Evolutionary conservation across 2,888 invertebrate species (phyloP).

Genomic region (Archips xylosteana): DNA sequence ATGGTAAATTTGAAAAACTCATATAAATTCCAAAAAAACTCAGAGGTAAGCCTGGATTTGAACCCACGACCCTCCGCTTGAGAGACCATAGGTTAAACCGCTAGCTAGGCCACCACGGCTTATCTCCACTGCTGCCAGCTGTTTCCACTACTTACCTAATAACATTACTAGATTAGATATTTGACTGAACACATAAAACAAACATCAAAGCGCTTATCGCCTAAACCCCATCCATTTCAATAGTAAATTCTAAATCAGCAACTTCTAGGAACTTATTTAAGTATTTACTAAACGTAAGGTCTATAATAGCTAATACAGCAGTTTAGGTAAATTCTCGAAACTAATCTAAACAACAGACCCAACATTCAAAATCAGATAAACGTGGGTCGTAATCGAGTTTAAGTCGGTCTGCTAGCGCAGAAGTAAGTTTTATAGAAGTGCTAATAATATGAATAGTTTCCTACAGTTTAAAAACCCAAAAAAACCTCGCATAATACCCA

Average conservation of each 20-base stretch:
- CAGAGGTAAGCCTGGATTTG: too few species aligned
- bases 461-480: too few species aligned
- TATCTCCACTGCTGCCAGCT: too few species aligned
- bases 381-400: conserved; percentile 32
- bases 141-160: too few species aligned
- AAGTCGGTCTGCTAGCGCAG: conserved; percentile 6
- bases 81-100: too few species aligned
- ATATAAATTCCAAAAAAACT: too few species aligned
- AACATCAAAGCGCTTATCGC: not conserved
- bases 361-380: conserved; percentile 40
- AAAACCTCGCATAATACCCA: too few species aligned
- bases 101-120: too few species aligned
- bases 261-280: not conserved
- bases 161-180: not conserved
- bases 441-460: not conserved
- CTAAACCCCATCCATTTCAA: not conserved
- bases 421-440: conserved; percentile 17
- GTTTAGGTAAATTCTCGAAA: conserved; percentile 35
- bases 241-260: not conserved
- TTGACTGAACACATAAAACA: not conserved
- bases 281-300: conserved; percentile 1
- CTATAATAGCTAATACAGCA: conserved; percentile 20
- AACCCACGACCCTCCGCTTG: too few species aligned
- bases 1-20: too few species aligned
- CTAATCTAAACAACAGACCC: conserved; percentile 41